Evolutionary conservation across 2,888 invertebrate species (phyloP), one percentile per base, ranked within the genome.

Genomic region (Apomyelois bistriatella): DNA sequence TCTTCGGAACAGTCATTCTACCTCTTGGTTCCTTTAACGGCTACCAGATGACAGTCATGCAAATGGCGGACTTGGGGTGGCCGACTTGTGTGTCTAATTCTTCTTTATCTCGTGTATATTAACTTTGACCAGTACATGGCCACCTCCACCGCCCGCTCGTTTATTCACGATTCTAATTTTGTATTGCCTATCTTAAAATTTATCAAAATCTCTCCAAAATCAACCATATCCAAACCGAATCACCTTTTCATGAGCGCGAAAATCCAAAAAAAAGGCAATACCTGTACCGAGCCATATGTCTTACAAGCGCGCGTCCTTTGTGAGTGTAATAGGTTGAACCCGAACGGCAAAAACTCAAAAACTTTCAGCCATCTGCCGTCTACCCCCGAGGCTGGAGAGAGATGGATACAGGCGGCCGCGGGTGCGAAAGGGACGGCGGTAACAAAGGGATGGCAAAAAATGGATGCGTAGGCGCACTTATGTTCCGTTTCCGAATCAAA

Each of bases 361-460:
- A 60, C 62, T 61, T 48, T 57, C 40, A 56, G 67, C 65, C 70
- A 70, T 70, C 70, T 70, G 72, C 66, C 70, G 68, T 53, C 43
- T 63, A 54, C 62, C 69, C 72, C 68, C 68, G 66, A 68, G 53
- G 40, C n/a, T 51, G 13, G 53, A 55, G 37, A 5, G 36, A 38
- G 54, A 53, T 52, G 32, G 13, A 41, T 36, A 38, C 15, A 5
- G 32, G 51, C 30, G 12, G 28, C 35, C 28, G 46, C 35, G 15
- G 17, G 48, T 47, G 55, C 53, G 54, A 59, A 53, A 56, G 54
- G 54, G 32, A 46, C 13, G 30, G 30, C n/a, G 12, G 3, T 9
- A 46, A 46, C 46, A 46, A 46, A 46, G 46, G 15, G 46, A 46
- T 35, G 46, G 43, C 56, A 56, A 53, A 56, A 59, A 57, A 57